These are phyloP conservation scores for Trissolcus brochymenae DNA, from an alignment of 2,888 invertebrate genomes.

Conservation along the genomic window DNA sequence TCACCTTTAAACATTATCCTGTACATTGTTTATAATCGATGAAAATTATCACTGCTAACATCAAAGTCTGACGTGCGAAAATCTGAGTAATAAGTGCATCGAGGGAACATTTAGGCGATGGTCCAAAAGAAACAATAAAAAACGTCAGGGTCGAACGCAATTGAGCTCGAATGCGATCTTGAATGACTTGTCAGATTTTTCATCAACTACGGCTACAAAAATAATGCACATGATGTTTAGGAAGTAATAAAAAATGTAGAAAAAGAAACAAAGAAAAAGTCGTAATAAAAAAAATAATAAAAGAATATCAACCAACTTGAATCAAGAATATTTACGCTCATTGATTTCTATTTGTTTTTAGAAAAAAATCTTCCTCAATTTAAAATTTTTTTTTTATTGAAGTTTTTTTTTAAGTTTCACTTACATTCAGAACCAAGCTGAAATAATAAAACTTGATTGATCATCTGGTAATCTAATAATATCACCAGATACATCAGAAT, in stretches of 20 bases:
- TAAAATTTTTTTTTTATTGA: no score
- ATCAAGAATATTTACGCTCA: no score
- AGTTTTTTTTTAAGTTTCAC: no score
- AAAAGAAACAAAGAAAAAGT: no score
- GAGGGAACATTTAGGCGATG: constrained; percentile 39
- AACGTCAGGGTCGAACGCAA: constrained; percentile 41
- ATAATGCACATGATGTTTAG: neutral
- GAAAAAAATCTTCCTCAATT: no score
- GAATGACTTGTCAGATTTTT: constrained; percentile 32
- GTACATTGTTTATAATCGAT: neutral
- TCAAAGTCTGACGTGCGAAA: neutral
- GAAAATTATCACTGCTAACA: neutral
- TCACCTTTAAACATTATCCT: neutral
- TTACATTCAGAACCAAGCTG: constrained; percentile 12
- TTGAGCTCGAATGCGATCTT: constrained; percentile 39
- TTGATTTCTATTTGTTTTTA: no score
- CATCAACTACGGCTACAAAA: no score
- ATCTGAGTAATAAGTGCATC: constrained; percentile 16
- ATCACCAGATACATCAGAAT: constrained; percentile 10
- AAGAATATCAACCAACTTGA: no score
- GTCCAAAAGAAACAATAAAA: constrained; percentile 48
- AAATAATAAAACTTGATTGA: constrained; percentile 27
- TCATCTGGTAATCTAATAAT: constrained; percentile 18
- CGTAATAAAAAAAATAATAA: no score
- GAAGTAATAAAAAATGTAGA: neutral